Evolutionary conservation across 2,888 invertebrate genomes (phyloP).

Genomic region (Himalopsyche anomala): DNA sequence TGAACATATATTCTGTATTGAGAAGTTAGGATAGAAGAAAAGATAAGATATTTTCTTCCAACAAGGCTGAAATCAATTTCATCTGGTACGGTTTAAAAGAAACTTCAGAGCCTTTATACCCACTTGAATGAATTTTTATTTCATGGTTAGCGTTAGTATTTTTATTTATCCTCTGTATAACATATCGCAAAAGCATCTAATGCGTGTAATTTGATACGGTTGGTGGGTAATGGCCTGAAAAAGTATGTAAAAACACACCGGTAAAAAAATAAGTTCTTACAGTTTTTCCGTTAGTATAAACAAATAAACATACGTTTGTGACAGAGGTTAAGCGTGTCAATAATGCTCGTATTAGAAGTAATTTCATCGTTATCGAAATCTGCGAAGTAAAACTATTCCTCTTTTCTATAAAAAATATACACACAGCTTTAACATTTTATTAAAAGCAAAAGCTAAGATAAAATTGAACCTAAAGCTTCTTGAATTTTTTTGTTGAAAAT

Average conservation of each 20-base stretch:
- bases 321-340: too few species aligned
- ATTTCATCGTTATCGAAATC: too few species aligned
- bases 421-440: too few species aligned
- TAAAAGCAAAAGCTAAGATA: too few species aligned
- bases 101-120: background rate
- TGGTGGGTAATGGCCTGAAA: conserved; percentile 21
- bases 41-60: background rate
- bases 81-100: background rate
- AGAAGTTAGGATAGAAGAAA: too few species aligned
- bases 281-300: background rate
- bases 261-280: background rate
- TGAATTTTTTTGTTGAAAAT: too few species aligned
- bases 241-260: background rate
- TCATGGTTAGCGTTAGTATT: background rate
- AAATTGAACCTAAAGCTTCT: too few species aligned
- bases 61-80: background rate
- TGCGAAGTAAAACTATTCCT: too few species aligned
- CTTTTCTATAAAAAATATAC: too few species aligned
- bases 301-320: background rate
- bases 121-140: conserved; percentile 7
- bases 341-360: too few species aligned
- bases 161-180: conserved; percentile 8
- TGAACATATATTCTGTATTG: too few species aligned
- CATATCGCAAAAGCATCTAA: conserved; percentile 16
- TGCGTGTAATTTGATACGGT: conserved; percentile 21